phyloP scores from a whole-genome alignment of 2,888 invertebrate species.

The Abscondita cerata region DNA sequence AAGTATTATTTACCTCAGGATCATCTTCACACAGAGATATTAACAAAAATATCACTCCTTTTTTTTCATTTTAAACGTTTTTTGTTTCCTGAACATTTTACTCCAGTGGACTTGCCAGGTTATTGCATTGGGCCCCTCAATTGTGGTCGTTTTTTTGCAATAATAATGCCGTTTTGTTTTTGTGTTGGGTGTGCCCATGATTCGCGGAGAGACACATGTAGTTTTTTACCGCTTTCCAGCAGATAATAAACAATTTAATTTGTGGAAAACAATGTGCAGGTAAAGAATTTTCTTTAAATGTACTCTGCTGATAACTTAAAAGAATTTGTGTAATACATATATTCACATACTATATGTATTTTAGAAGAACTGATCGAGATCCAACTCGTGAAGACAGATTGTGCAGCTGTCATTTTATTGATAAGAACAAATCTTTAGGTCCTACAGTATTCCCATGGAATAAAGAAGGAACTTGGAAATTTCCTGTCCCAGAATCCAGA shows the following conservation, averaged over 20 bases:
- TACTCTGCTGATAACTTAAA: too few species aligned
- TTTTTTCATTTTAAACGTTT: too few species aligned
- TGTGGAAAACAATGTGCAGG: not conserved
- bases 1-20: too few species aligned
- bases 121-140: too few species aligned
- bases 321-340: too few species aligned
- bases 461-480: not conserved
- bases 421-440: not conserved
- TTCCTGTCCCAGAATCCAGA: not conserved
- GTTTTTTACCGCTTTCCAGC: not conserved
- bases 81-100: too few species aligned
- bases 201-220: not conserved
- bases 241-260: not conserved
- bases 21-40: too few species aligned
- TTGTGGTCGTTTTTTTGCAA: too few species aligned
- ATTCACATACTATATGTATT: not conserved
- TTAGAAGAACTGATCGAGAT: not conserved
- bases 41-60: too few species aligned
- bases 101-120: too few species aligned
- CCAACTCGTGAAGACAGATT: not conserved
- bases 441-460: not conserved
- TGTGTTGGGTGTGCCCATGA: not conserved
- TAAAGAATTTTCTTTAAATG: too few species aligned
- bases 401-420: not conserved
- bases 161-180: too few species aligned